phyloP scores from a whole-genome alignment of 2,113 vertebrate species.

The Zootoca vivipara region DNA sequence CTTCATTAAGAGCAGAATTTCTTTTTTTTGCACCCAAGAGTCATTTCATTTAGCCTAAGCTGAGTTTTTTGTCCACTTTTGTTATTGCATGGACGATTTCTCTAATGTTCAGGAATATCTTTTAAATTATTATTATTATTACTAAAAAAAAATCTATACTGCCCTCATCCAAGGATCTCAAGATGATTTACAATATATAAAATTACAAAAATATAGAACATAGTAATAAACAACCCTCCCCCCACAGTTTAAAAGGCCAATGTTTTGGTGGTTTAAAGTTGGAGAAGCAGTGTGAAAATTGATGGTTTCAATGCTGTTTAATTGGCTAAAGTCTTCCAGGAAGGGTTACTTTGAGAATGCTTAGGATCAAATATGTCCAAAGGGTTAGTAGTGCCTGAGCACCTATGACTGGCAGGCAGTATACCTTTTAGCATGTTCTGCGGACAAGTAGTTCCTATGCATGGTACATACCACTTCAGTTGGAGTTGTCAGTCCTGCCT shows the following conservation, averaged over 20 bases:
- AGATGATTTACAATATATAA: no score
- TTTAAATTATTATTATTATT: not conserved
- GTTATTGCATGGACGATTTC: not conserved
- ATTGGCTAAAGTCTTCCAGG: not conserved
- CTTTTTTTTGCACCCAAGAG: not conserved
- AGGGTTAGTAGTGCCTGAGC: not conserved
- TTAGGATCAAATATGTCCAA: not conserved
- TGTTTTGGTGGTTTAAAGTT: not conserved
- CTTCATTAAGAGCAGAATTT: not conserved
- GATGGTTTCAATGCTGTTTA: not conserved
- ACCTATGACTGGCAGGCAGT: no score
- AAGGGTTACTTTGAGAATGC: not conserved
- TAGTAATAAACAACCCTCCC: no score
- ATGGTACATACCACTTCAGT: not conserved
- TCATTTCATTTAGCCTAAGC: not conserved
- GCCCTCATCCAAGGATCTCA: no score
- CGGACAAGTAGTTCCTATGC: no score
- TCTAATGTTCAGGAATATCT: not conserved
- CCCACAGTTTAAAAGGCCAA: no score
- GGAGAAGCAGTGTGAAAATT: not conserved
- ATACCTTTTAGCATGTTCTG: no score
- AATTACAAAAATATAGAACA: no score
- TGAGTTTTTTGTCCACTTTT: not conserved
- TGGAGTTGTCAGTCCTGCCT: not conserved
- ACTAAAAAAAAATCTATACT: no score